Percentiles rank a stretch among this genome's conserved stretches.
These are phyloP conservation scores for Drosophila kurseongensis DNA, from an alignment of 1,140 invertebrate genomes.

Conservation along the genomic window DNA sequence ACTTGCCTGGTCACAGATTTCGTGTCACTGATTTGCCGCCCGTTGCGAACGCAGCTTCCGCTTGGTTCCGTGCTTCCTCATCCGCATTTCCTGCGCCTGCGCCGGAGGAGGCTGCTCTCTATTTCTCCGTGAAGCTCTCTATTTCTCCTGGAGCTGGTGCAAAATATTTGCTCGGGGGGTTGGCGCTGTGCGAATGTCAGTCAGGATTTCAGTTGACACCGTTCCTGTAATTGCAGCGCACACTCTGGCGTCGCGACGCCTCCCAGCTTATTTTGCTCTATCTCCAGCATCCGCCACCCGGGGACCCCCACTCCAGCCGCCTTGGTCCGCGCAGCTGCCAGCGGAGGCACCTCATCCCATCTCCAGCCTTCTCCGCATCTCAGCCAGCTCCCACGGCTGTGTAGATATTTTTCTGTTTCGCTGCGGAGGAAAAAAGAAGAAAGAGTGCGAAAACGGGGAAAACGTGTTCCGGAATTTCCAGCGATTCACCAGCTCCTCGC, in stretches of 20 bases:
- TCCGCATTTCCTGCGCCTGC: slow-evolving; percentile 53
- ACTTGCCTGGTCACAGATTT: slow-evolving; percentile 21
- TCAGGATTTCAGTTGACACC: slow-evolving; percentile 73
- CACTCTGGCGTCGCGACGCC: slow-evolving; percentile 36
- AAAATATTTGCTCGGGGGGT: slow-evolving; percentile 59
- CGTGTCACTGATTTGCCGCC: slow-evolving; percentile 34
- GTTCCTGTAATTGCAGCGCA: slow-evolving; percentile 76
- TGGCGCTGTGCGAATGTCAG: slow-evolving; percentile 72
- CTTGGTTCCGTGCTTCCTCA: slow-evolving; percentile 26
- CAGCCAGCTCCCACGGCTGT: slow-evolving; percentile 51
- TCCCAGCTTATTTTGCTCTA: slow-evolving; percentile 28
- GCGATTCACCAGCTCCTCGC: neutral
- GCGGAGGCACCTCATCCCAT: slow-evolving; percentile 41
- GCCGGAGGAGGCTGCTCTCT: slow-evolving; percentile 11
- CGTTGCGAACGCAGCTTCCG: slow-evolving; percentile 41
- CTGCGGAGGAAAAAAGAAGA: slow-evolving; percentile 41
- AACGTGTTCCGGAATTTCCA: slow-evolving; percentile 49
- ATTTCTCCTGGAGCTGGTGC: slow-evolving; percentile 32
- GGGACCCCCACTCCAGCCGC: slow-evolving; percentile 18
- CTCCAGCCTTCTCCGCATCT: slow-evolving; percentile 32
- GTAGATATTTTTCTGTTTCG: slow-evolving; percentile 73
- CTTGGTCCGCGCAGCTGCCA: slow-evolving; percentile 60
- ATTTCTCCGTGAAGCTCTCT: neutral
- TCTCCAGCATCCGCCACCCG: slow-evolving; percentile 11
- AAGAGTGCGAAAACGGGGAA: slow-evolving; percentile 33